Base-by-base conservation (phyloP, 2,797 vertebrate genomes). In the Protonibea diacanthus region DNA sequence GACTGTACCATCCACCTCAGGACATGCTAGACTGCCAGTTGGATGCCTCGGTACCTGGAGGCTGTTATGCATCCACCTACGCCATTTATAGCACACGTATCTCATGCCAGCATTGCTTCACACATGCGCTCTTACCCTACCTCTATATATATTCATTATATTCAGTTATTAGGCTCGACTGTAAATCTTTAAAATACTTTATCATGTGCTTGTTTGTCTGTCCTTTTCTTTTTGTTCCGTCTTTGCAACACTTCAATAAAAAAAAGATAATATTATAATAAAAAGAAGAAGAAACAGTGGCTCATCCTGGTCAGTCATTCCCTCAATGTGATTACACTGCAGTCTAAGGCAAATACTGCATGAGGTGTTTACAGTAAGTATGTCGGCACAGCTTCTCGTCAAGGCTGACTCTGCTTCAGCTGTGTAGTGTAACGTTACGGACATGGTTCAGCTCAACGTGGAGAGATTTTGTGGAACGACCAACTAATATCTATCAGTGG, bases 311-410 rank as follows among this genome's bases (percentile, higher is more conserved):
- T 18, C 6, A 13, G 38, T 52, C 62, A 55, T 70, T 27, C 38
- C 33, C 47, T 63, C 13, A 64, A 1, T 33, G 3, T 62, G 57
- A 78, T 67, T 56, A 63, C 47, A 0, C 56, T 72, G 70, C 70
- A 61, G 56, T 15, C 44, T 15, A 7, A 62, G 52, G 27, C 45
- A 45, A 73, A 64, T 40, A 38, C 33, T 38, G 33, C 33, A 8
- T 38, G 33, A 8, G 9, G 29, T 14, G 44, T 87, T 77, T 57
- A 74, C 5, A 27, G 52, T 59, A 55, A 75, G 55, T 42, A n/a
- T 55, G 40, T 49, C 65, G 71, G 20, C 57, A 71, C 66, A 74
- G 63, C 66, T 44, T 63, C 23, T 25, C 20, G 38, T 55, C 51
- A 75, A 62, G 4, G 58, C 17, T 66, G 55, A 44, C 44, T 38